phyloP scores from a whole-genome alignment of 92 coral and sea anemone species.

The Epizoanthus rinbou region DNA sequence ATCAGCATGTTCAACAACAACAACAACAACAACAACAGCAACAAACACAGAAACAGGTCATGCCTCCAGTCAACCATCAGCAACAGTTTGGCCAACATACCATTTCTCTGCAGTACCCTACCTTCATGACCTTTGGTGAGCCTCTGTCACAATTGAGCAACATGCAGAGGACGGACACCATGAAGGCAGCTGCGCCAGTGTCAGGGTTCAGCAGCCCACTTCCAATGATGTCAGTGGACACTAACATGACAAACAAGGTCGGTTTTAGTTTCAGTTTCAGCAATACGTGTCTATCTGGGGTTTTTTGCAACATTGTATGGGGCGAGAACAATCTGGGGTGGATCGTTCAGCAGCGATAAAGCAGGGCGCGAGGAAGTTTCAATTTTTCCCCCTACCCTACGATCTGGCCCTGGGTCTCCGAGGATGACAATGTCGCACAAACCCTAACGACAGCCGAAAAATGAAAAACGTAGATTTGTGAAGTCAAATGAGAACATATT shows the following conservation, averaged over 20 bases:
- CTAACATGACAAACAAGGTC: slow-evolving; percentile 42
- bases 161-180: slow-evolving; percentile 58
- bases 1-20: slow-evolving; percentile 37
- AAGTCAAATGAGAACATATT: too few species aligned
- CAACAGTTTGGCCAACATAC: slow-evolving; percentile 72
- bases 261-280: slow-evolving; percentile 11
- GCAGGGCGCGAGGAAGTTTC: too few species aligned
- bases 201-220: slow-evolving; percentile 47
- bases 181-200: slow-evolving; percentile 60
- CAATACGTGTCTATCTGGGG: not conserved
- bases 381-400: too few species aligned
- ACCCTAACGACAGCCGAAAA: too few species aligned
- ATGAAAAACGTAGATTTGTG: too few species aligned
- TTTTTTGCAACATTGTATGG: not conserved
- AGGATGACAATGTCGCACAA: too few species aligned
- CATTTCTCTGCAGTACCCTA: slow-evolving; percentile 71
- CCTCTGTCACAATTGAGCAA: slow-evolving; percentile 60
- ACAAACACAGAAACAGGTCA: slow-evolving; percentile 48
- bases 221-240: slow-evolving; percentile 72
- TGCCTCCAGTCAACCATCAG: slow-evolving; percentile 49
- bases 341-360: too few species aligned
- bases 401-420: too few species aligned
- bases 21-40: slow-evolving; percentile 46
- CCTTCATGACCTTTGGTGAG: slow-evolving; percentile 69
- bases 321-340: not conserved